Conservation (phyloP, 2,797 vertebrate genomes). For the Scleropages formosus region DNA sequence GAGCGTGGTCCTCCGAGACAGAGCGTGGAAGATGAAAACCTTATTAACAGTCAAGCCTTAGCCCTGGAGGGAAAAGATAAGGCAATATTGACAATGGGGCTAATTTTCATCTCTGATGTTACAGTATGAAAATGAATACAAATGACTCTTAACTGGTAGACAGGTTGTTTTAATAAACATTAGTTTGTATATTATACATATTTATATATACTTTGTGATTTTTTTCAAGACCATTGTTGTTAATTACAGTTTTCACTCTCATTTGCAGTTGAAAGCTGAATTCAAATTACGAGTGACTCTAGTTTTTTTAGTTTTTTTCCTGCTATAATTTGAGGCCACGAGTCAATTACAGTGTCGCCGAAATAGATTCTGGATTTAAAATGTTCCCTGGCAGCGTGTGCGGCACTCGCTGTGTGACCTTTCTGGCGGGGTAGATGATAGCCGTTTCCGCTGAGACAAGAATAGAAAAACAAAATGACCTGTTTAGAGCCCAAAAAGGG, state of each 20-base stretch:
- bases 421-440: constrained; percentile 68
- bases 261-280: neutral
- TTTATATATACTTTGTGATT: too few species aligned
- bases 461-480: constrained; percentile 75
- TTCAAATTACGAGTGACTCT: too few species aligned
- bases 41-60: too few species aligned
- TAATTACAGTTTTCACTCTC: neutral
- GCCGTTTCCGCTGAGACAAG: constrained; percentile 63
- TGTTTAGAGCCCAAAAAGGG: constrained; percentile 67
- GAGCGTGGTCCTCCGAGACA: constrained; percentile 53
- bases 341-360: neutral
- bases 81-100: neutral
- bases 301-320: neutral
- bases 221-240: neutral
- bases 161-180: too few species aligned
- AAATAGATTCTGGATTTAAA: constrained; percentile 15
- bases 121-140: neutral
- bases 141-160: neutral
- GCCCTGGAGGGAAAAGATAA: too few species aligned
- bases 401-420: constrained; percentile 57
- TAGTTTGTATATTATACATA: too few species aligned
- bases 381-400: constrained; percentile 41
- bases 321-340: neutral
- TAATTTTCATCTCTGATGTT: neutral
- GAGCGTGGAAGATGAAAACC: too few species aligned